Evolutionary conservation across 1,140 invertebrate genomes (phyloP).

Genomic region (Leptoteleia sp.): DNA sequence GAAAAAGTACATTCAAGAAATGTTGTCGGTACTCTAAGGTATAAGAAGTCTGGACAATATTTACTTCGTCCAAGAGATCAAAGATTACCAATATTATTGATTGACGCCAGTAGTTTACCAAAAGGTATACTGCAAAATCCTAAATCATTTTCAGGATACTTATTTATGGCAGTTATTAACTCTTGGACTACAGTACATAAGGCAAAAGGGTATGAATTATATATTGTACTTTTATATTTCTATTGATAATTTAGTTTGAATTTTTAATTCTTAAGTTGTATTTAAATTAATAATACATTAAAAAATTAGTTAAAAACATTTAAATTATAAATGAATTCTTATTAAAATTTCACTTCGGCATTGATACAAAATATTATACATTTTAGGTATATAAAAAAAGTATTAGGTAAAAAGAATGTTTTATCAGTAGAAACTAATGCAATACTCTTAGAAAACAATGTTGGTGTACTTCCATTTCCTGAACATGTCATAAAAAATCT

Average conservation of each 20-base stretch:
- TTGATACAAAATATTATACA: background rate
- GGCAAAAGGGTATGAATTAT: constrained; percentile 78
- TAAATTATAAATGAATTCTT: too few relatives aligned
- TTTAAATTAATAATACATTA: too few relatives aligned
- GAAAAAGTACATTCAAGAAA: constrained; percentile 85
- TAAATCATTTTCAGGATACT: constrained; percentile 81
- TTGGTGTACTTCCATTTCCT: constrained; percentile 87
- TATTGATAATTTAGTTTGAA: background rate
- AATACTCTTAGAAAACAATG: constrained; percentile 88
- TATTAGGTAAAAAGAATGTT: constrained; percentile 87
- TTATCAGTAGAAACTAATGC: constrained; percentile 89
- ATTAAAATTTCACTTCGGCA: too few relatives aligned
- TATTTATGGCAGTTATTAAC: constrained; percentile 87
- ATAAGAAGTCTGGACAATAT: constrained; percentile 82
- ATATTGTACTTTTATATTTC: constrained; percentile 17
- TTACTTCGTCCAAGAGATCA: constrained; percentile 89
- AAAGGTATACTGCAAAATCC: constrained; percentile 82
- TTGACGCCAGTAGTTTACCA: constrained; percentile 84
- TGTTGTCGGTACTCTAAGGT: constrained; percentile 85
- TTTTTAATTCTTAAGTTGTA: too few relatives aligned
- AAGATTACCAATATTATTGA: constrained; percentile 86
- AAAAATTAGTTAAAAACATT: too few relatives aligned
- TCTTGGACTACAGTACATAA: constrained; percentile 82
- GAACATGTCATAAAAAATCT: constrained; percentile 83
- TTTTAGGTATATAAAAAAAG: constrained; percentile 48